phyloP scores from a whole-genome alignment of 2,113 vertebrate species.

The Strix aluco region DNA sequence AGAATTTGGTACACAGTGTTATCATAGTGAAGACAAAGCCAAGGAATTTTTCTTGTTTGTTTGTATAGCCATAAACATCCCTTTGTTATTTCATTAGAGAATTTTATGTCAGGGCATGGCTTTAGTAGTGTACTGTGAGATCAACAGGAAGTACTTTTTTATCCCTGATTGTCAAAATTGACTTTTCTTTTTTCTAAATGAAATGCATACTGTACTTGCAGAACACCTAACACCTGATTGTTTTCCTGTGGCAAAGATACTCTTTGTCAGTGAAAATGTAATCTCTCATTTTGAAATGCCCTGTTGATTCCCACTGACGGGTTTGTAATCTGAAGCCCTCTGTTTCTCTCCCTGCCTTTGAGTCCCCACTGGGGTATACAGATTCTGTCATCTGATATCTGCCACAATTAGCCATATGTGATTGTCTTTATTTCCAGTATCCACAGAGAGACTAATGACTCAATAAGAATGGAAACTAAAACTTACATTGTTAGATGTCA shows the following conservation, averaged over 20 bases:
- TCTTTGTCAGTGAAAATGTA: background rate
- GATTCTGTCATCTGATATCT: background rate
- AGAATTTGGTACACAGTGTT: background rate
- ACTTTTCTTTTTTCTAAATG: background rate
- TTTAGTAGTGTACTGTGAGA: background rate
- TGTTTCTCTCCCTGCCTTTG: background rate
- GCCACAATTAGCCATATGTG: background rate
- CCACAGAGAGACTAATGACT: slow-evolving; percentile 8
- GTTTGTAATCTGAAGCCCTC: background rate
- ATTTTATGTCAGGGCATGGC: background rate
- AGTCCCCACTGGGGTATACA: background rate
- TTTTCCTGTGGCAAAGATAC: background rate
- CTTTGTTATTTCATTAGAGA: slow-evolving; percentile 7
- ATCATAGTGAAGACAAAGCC: slow-evolving; percentile 39
- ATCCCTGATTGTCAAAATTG: background rate
- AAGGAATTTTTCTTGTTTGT: slow-evolving; percentile 35
- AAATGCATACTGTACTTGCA: background rate
- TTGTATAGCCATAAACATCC: background rate
- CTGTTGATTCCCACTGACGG: background rate
- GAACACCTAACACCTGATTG: background rate
- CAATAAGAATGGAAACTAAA: background rate
- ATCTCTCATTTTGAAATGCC: background rate
- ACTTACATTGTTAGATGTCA: background rate
- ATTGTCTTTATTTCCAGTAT: slow-evolving; percentile 13
- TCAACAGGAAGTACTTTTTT: slow-evolving; percentile 33